Base-by-base conservation (phyloP, 2,888 invertebrate species). In the Unio pictorum region DNA sequence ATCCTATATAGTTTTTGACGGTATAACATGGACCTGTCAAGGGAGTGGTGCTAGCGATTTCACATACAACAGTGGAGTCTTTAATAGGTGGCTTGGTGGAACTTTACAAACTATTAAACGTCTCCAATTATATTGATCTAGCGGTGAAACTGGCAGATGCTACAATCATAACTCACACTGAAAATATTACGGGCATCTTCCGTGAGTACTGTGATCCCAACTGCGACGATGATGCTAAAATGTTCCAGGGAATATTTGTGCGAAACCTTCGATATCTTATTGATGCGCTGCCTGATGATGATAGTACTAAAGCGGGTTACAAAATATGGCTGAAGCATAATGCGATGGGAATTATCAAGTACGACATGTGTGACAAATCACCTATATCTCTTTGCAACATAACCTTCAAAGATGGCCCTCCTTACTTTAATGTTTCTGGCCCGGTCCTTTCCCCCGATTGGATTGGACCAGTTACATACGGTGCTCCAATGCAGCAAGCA, bases 161-260 rank as follows among this genome's bases (percentile, higher is more conserved):
- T 11, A 69, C 73, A 20, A 79, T 84, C 11, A 55, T 69, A 4
- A 69, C 73, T 55, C 72, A 69, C 23, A 76, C 78, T 23, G 71
- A 71, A 45, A 64, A 77, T 61, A 67, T 71, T 1, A 66, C 74
- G 17, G 82, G 81, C 1, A 75, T 84, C 15, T 70, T 84, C 4
- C 72, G 73, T 2, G 83, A 82, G 70, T 74, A 62, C 23, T 84
- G 83, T 61, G 78, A 76, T 17, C 80, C 80, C 17, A 67, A 66
- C 17, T 80, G 81, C 64, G 73, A 79, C 58, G 78, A 82, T 11
- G 83, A 83, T 28, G 73, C 73, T 1, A 69, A 74, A 26, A 81
- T 81, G 73, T 84, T 79, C 45, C 82, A 84, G 69, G 82, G 81
- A 1, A 78, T 83, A 30, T 81, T 83, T 67, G 76, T 71, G 1